Evolutionary conservation across 2,888 invertebrate species (phyloP), one percentile per base, ranked within the genome.

Genomic region (Eumacrocentrus americanus): DNA sequence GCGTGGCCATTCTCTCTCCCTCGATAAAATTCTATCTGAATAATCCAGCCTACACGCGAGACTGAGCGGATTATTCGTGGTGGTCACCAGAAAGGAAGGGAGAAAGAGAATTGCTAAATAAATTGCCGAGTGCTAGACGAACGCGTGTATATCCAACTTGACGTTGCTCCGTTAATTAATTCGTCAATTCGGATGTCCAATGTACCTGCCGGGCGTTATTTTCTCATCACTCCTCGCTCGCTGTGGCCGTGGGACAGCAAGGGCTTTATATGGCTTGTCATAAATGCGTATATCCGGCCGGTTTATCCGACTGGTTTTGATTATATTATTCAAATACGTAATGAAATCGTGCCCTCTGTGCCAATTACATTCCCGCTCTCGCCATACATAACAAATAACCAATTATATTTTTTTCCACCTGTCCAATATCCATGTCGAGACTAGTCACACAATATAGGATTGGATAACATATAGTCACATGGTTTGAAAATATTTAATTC

Each of bases 131-230:
- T 23, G 12, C 29, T 12, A 42, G 12, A 29, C 25, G 11, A 48
- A 29, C 25, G 12, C 11, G 18, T 50, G 18, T 52, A 44, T 16
- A 52, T 38, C 12, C 50, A 60, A 46, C 44, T 35, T 52, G 44
- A 38, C 50, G 58, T 58, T 51, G 22, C 54, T 56, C 60, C 61
- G 62, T 62, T 65, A 67, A 67, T 67, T 65, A 67, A 67, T 65
- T 63, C 61, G 63, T 61, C 62, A 64, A 66, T 64, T 66, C 60
- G 50, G 60, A 55, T 61, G 58, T 67, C 44, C 57, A 60, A 61
- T 63, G 52, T 60, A 63, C 59, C 63, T 63, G 51, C 58, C 59
- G 58, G 50, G 61, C 51, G 57, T 59, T 65, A 62, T 47, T 63
- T 37, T 54, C 57, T 44, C 50, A 52, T 50, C 50, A 35, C 2